phyloP scores from a whole-genome alignment of 1,140 invertebrate genomes.

The Drosophila ficusphila region DNA sequence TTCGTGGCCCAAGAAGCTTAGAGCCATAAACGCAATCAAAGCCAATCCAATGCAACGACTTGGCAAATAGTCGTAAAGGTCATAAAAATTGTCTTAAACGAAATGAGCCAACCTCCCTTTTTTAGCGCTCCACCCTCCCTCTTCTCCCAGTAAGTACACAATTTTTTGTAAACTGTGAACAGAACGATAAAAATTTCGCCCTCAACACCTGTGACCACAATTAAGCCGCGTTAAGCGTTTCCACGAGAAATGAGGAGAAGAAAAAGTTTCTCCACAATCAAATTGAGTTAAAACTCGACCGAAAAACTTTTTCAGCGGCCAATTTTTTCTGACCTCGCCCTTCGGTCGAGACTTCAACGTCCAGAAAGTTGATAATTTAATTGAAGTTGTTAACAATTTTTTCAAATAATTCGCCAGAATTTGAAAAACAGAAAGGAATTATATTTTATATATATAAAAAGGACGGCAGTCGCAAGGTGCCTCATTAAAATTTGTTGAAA shows the following conservation, averaged over 20 bases:
- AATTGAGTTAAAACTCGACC: constrained; percentile 70
- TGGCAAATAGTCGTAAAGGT: constrained; percentile 75
- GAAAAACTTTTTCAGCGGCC: constrained; percentile 53
- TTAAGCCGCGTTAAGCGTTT: constrained; percentile 79
- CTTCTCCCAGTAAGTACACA: not conserved
- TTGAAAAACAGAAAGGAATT: constrained; percentile 33
- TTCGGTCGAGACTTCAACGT: constrained; percentile 37
- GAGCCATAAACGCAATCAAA: constrained; percentile 63
- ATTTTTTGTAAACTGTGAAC: constrained; percentile 75
- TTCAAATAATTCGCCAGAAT: constrained; percentile 15
- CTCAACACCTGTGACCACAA: constrained; percentile 81
- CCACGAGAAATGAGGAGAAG: constrained; percentile 27
- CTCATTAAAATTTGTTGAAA: constrained; percentile 79
- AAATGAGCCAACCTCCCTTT: constrained; percentile 36
- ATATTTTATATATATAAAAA: constrained; percentile 13
- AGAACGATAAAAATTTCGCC: constrained; percentile 79
- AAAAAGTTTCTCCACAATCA: constrained; percentile 67
- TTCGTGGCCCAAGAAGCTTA: constrained; percentile 54
- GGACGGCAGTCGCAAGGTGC: constrained; percentile 22
- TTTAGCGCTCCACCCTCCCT: not conserved
- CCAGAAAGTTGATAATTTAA: constrained; percentile 80
- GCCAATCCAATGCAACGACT: constrained; percentile 58
- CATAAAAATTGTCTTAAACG: constrained; percentile 76
- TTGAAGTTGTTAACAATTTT: constrained; percentile 80
- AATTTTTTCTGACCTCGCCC: constrained; percentile 50